Evolutionary conservation across 1,140 invertebrate species (phyloP).

Genomic region (Stegodyphus mimosarum): DNA sequence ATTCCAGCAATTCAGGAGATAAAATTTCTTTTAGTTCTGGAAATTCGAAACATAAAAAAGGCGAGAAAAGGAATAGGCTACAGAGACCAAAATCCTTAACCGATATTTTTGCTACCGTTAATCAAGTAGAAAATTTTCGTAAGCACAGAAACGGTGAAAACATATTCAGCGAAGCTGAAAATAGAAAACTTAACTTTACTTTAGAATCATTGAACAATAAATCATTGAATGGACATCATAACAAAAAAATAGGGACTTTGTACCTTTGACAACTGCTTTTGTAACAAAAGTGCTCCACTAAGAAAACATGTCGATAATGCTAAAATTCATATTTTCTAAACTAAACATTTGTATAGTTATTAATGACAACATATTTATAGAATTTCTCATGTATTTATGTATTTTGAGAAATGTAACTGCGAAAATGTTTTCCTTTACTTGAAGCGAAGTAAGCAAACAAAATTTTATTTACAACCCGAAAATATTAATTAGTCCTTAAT

Average conservation of each 20-base stretch:
- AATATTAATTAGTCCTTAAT: too few relatives aligned
- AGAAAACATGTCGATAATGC: neutral
- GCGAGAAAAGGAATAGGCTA: conserved; percentile 73
- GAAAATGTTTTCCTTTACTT: too few relatives aligned
- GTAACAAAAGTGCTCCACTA: neutral
- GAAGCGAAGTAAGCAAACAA: too few relatives aligned
- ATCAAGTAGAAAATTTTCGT: conserved; percentile 40
- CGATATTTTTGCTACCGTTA: conserved; percentile 83
- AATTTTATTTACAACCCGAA: too few relatives aligned
- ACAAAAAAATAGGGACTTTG: conserved; percentile 52
- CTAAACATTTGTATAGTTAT: too few relatives aligned
- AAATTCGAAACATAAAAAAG: conserved; percentile 74
- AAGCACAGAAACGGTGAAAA: conserved; percentile 12
- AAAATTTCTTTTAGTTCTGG: conserved; percentile 83
- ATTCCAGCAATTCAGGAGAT: conserved; percentile 88
- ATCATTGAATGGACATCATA: neutral
- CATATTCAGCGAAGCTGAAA: conserved; percentile 29
- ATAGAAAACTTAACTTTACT: conserved; percentile 33
- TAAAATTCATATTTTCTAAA: too few relatives aligned
- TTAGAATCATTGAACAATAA: too few relatives aligned
- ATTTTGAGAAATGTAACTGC: too few relatives aligned
- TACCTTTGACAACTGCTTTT: conserved; percentile 38
- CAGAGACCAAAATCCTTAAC: conserved; percentile 80
- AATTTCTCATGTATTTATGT: too few relatives aligned
- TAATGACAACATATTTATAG: too few relatives aligned